phyloP scores from a whole-genome alignment of 2,888 invertebrate genomes.

The Acanthopleura granulata region DNA sequence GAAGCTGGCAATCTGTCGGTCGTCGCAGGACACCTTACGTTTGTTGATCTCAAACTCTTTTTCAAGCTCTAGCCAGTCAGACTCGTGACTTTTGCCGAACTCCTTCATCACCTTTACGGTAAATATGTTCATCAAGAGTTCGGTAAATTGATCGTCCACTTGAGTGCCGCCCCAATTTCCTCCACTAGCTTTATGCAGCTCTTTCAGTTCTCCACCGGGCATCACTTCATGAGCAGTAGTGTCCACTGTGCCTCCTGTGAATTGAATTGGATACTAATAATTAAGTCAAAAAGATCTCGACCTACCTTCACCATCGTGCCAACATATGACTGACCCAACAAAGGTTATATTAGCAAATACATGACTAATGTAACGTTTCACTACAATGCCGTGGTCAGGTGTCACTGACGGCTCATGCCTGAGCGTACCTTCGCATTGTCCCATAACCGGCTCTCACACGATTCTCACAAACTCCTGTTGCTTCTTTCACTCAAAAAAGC shows the following conservation, averaged over 20 bases:
- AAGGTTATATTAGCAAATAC: no score
- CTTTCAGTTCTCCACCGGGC: slow-evolving; percentile 25
- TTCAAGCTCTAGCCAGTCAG: slow-evolving; percentile 28
- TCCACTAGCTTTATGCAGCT: slow-evolving; percentile 9
- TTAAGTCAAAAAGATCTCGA: no score
- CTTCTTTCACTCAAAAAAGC: no score
- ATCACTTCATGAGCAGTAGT: slow-evolving; percentile 28
- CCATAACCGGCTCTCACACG: no score
- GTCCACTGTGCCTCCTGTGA: slow-evolving; percentile 32
- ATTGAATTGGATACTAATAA: no score
- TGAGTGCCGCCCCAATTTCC: slow-evolving; percentile 15
- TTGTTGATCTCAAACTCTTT: slow-evolving; percentile 32
- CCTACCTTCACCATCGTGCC: no score
- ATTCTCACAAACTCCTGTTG: no score
- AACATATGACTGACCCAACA: no score
- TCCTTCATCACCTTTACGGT: slow-evolving; percentile 23
- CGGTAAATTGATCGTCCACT: slow-evolving; percentile 31
- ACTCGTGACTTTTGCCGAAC: slow-evolving; percentile 16
- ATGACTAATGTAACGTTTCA: no score
- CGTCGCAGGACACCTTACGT: slow-evolving; percentile 25
- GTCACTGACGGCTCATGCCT: no score
- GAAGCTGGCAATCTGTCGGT: slow-evolving; percentile 21
- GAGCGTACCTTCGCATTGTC: no score
- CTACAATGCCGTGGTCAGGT: no score
- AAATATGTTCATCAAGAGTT: slow-evolving; percentile 28